These are phyloP conservation scores for Ochotona curzoniae DNA, from an alignment of 2,113 vertebrate genomes.

Conservation along the genomic window DNA sequence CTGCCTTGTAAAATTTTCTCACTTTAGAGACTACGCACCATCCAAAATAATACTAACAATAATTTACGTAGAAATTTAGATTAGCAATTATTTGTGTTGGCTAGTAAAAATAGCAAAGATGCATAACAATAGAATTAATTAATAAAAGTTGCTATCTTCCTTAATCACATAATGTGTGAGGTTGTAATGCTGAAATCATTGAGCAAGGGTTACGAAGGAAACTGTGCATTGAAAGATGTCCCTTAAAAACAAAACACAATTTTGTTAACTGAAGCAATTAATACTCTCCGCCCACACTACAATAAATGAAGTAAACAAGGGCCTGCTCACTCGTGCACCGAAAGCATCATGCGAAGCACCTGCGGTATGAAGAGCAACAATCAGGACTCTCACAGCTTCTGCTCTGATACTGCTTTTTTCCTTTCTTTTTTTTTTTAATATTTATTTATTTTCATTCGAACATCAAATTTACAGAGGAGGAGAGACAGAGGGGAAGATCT, in stretches of 20 bases:
- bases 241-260: constrained; percentile 17
- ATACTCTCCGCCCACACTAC: constrained; percentile 7
- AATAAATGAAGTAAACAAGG: not conserved
- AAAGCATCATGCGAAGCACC: not conserved
- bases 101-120: constrained; percentile 40
- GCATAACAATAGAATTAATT: constrained; percentile 10
- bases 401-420: not conserved
- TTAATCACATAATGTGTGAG: constrained; percentile 14
- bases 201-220: constrained; percentile 3
- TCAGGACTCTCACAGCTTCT: not conserved
- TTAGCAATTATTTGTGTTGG: constrained; percentile 32
- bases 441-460: too few relatives aligned
- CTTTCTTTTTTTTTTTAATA: too few relatives aligned
- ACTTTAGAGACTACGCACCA: constrained; percentile 29
- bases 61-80: constrained; percentile 10
- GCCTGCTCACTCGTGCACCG: not conserved
- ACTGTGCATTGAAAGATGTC: not conserved
- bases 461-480: too few relatives aligned
- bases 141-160: constrained; percentile 11
- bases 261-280: constrained; percentile 38
- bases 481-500: too few relatives aligned
- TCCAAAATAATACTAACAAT: not conserved
- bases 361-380: not conserved
- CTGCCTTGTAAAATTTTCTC: constrained; percentile 11
- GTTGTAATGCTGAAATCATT: constrained; percentile 7